phyloP scores from a whole-genome alignment of 2,888 invertebrate species.

The Eupelmus urozonus region DNA sequence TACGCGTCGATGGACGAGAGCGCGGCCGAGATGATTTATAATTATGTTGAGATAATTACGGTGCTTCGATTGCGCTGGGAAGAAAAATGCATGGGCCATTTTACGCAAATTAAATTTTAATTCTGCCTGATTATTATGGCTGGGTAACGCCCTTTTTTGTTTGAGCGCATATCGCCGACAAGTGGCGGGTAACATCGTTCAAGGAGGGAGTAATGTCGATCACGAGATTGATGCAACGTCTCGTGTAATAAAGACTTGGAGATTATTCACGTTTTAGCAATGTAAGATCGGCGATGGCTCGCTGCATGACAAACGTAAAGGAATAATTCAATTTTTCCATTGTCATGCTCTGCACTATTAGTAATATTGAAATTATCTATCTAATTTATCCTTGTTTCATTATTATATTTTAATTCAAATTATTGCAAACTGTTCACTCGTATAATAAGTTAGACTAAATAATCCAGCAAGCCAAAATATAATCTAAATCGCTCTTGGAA shows the following conservation, averaged over 20 bases:
- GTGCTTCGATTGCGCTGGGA: background rate
- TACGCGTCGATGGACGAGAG: background rate
- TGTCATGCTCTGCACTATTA: too few species aligned
- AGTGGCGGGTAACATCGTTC: background rate
- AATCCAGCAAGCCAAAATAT: too few species aligned
- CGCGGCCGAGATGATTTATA: background rate
- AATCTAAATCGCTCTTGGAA: too few species aligned
- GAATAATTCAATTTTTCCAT: too few species aligned
- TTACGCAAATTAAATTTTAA: conserved; percentile 21
- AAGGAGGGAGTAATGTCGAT: background rate
- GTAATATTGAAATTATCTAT: too few species aligned
- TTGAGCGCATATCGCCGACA: background rate
- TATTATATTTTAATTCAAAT: too few species aligned
- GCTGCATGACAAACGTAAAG: too few species aligned
- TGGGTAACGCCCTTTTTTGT: conserved; percentile 15
- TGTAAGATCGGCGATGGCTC: background rate
- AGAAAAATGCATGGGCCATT: background rate
- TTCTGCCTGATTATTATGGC: conserved; percentile 5
- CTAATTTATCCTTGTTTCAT: too few species aligned
- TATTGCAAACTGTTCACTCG: too few species aligned
- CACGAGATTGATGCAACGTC: background rate
- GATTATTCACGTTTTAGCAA: background rate
- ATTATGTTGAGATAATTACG: background rate
- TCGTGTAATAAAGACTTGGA: background rate
- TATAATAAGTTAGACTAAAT: too few species aligned